Evolutionary conservation across 2,888 invertebrate genomes (phyloP).

Genomic region (Patella caerulea): DNA sequence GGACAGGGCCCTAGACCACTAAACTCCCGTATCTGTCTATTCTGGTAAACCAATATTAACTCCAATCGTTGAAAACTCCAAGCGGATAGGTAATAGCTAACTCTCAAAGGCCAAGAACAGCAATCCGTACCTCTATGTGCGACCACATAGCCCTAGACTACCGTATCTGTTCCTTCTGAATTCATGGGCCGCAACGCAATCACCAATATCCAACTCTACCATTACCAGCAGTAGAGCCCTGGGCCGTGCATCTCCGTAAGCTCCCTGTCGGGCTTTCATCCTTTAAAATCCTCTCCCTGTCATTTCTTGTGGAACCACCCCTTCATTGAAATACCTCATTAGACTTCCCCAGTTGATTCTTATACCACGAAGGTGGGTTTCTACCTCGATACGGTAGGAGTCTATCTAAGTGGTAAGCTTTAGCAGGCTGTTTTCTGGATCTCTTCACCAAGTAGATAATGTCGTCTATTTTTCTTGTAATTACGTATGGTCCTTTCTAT

Average conservation of each 20-base stretch:
- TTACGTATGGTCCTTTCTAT: slow-evolving; percentile 32
- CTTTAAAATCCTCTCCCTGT: no score
- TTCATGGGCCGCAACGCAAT: not conserved
- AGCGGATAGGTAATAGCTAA: not conserved
- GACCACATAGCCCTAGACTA: not conserved
- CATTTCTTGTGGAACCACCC: no score
- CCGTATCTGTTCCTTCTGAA: not conserved
- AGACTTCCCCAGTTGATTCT: not conserved
- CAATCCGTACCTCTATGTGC: not conserved
- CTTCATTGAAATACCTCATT: no score
- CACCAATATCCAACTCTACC: not conserved
- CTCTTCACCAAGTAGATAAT: slow-evolving; percentile 32
- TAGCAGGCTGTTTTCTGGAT: slow-evolving; percentile 18
- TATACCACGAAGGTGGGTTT: slow-evolving; percentile 27
- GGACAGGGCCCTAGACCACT: not conserved
- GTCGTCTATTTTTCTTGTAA: slow-evolving; percentile 30
- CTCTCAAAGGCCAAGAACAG: not conserved
- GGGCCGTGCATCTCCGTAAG: no score
- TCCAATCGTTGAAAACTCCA: not conserved
- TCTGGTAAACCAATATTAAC: not conserved
- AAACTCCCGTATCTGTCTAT: not conserved
- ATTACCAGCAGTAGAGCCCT: not conserved
- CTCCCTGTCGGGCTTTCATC: not conserved
- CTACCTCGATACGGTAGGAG: slow-evolving; percentile 28
- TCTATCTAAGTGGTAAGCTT: slow-evolving; percentile 32